Base-by-base conservation (phyloP, 2,888 invertebrate species). In the Drosophila mettleri region DNA sequence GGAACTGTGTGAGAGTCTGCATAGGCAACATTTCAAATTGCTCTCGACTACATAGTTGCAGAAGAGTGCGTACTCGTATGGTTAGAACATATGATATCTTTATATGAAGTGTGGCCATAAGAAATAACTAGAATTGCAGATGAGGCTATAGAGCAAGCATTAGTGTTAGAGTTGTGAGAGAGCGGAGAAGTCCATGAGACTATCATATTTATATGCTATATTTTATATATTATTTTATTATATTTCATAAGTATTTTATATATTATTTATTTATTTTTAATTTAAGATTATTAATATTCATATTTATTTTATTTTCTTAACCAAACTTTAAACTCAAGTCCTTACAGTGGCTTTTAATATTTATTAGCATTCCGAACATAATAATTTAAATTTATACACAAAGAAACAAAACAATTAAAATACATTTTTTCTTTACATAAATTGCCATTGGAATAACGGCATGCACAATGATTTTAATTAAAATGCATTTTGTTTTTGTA, bases 21-120 rank as follows among this genome's bases (percentile, higher is more conserved):
- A 51, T 82, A 74, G 78, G 79, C 64, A 69, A 61, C 20, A 60
- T 16, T 43, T 62, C 12, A 45, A n/a, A 7, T 22, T 14, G 14
- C 14, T 4, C 10, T 33, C 9, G 10, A 14, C 5, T n/a, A 33
- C 20, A 33, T 22, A 16, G 2, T 12, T 24, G 49, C 16, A 6
- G 3, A 34, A 24, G 10, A n/a, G 34, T 24, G 12, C 14, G 18
- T 1, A 2, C 31, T 14, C 18, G 8, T 31, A 14, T 0, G 14
- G 31, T 14, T 46, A n/a, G n/a, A n/a, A n/a, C n/a, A n/a, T 20
- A 18, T 12, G 7, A 29, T 18, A 16, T 48, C 8, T 3, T n/a
- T 7, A 43, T 8, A n/a, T 24, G 20, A n/a, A n/a, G n/a, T n/a
- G n/a, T n/a, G n/a, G n/a, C n/a, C n/a, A n/a, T n/a, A n/a, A n/a